Evolutionary conservation across 2,797 vertebrate genomes (phyloP).

Genomic region (Trachurus trachurus): DNA sequence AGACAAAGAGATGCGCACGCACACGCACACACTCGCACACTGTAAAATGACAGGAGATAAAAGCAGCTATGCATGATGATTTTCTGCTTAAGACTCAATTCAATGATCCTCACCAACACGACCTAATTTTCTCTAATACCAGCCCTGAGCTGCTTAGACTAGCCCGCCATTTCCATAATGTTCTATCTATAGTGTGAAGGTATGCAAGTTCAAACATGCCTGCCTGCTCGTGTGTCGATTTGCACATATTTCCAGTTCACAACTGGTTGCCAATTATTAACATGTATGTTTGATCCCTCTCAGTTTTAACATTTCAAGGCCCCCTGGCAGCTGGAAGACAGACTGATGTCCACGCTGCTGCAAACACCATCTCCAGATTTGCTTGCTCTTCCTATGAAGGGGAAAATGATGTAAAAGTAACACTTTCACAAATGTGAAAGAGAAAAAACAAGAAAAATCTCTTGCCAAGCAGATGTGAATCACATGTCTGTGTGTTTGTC

Average conservation of each 20-base stretch:
- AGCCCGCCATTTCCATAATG: slow-evolving; percentile 64
- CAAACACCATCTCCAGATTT: slow-evolving; percentile 34
- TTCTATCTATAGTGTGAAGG: slow-evolving; percentile 41
- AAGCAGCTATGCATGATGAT: slow-evolving; percentile 60
- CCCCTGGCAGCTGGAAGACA: neutral
- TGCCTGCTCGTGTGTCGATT: slow-evolving; percentile 4
- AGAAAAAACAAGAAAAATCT: neutral
- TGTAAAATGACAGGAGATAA: slow-evolving; percentile 68
- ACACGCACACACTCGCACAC: slow-evolving; percentile 5
- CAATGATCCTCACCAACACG: slow-evolving; percentile 64
- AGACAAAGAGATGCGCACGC: slow-evolving; percentile 60
- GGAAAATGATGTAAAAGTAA: slow-evolving; percentile 19
- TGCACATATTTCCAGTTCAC: slow-evolving; percentile 23
- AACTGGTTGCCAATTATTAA: slow-evolving; percentile 1
- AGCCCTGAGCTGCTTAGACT: slow-evolving; percentile 63
- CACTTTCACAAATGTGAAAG: neutral
- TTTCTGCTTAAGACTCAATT: slow-evolving; percentile 73
- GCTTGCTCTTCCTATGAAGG: neutral
- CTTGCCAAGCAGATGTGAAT: slow-evolving; percentile 34
- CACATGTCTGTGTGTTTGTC: neutral
- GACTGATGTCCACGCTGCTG: slow-evolving; percentile 9
- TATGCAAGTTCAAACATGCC: slow-evolving; percentile 23
- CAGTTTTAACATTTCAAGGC: neutral
- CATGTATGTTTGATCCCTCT: neutral
- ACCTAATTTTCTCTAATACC: slow-evolving; percentile 74